Base-by-base conservation (phyloP, 1,140 invertebrate species). In the Camponotus floridanus region DNA sequence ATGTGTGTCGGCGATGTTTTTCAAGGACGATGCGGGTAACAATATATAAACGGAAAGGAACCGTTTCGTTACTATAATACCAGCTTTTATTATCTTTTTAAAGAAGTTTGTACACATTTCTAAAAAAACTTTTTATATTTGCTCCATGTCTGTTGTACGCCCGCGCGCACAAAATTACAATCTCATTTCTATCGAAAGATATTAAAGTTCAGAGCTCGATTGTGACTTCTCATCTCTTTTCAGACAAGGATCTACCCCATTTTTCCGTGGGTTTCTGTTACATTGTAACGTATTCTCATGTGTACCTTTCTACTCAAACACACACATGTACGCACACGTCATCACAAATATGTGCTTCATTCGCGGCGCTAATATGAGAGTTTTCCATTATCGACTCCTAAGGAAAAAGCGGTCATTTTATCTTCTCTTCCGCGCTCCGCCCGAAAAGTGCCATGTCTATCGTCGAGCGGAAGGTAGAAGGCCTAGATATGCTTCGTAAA, bases 311-410 rank as follows among this genome's bases (percentile, higher is more conserved):
- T 59, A 59, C 0, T 45, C 48, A 70, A 57, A 70, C 78, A 80
- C 36, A 57, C 3, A 33, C 21, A 33, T 6, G 7, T 13, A 26
- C 33, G 3, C 59, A n/a, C 18, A 42, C 13, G n/a, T 36, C n/a
- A 9, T 64, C 9, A 31, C 62, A 80, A 57, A 57, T 80, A 57
- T 42, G 55, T 2, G 26, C 78, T 42, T 81, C 39, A 61, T 61
- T 73, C 39, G 39, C 48, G 15, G 36, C 57, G 39, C 21, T 62
- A 45, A 83, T 74, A 59, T 9, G 18, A 73, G 31, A 48, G 13
- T 55, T 83, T 81, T 61, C 55, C 26, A 62, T 74, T 83, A 74
- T 83, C 55, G 68, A 73, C 57, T 73, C 18, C 8, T 36, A 18
- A 45, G 36, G 36, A 81, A 45, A 59, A 55, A 59, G 6, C 11